Conservation (phyloP, 2,797 vertebrate genomes). For the Delichon dasypus region DNA sequence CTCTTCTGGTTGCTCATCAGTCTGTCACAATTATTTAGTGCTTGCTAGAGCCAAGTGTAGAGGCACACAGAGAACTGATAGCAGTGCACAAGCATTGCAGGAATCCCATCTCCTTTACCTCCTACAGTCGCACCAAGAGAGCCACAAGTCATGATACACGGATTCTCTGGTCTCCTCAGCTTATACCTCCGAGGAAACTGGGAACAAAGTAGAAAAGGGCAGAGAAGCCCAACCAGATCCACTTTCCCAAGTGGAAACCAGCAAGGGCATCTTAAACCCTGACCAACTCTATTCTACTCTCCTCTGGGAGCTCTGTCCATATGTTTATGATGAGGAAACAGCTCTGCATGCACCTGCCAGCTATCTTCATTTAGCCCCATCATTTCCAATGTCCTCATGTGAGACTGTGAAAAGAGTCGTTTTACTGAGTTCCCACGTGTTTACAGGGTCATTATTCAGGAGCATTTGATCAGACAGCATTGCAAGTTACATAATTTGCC, state of each 20-base stretch:
- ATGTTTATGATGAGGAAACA: not conserved
- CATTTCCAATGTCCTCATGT: not conserved
- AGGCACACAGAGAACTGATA: not conserved
- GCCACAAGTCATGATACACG: not conserved
- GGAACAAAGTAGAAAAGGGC: not conserved
- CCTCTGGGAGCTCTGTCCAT: not conserved
- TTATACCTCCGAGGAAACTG: not conserved
- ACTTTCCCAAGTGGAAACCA: not conserved
- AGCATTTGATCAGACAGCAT: not conserved
- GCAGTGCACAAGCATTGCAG: not conserved
- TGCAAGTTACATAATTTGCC: not conserved
- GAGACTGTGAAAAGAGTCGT: not conserved
- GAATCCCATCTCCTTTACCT: not conserved
- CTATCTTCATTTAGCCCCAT: not conserved
- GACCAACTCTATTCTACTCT: not conserved
- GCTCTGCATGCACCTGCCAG: not conserved
- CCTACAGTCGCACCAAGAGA: not conserved
- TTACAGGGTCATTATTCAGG: not conserved
- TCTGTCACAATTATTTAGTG: not conserved
- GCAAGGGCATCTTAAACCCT: not conserved
- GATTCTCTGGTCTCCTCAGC: not conserved
- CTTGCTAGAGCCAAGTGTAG: not conserved
- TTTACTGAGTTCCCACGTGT: not conserved
- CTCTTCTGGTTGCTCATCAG: not conserved
- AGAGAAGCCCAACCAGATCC: not conserved